Conservation (phyloP, 1,140 invertebrate species). For the Oreohelix idahoensis region DNA sequence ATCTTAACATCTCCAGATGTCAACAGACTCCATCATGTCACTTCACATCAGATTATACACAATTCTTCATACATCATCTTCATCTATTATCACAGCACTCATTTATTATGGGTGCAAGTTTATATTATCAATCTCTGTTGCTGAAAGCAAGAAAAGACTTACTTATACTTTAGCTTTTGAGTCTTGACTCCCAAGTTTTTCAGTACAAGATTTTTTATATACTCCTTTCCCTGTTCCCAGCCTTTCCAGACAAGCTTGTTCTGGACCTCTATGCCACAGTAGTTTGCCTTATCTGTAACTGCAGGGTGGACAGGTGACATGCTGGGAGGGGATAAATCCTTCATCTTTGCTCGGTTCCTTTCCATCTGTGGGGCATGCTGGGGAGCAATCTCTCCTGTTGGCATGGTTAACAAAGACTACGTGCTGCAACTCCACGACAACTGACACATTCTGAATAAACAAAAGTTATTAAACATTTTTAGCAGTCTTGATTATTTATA, state of each 20-base stretch:
- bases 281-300: slow-evolving; percentile 41
- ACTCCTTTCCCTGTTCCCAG: slow-evolving; percentile 72
- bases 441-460: no score
- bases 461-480: no score
- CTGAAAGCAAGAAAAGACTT: slow-evolving; percentile 36
- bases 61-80: no score
- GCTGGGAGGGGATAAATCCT: slow-evolving; percentile 3
- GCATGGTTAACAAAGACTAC: slow-evolving; percentile 33
- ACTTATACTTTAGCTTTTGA: slow-evolving; percentile 72
- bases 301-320: slow-evolving; percentile 26
- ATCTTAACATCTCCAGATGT: no score
- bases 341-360: slow-evolving; percentile 19
- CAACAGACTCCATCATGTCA: no score
- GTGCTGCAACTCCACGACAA: no score
- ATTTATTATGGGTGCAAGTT: no score
- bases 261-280: slow-evolving; percentile 69
- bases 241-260: slow-evolving; percentile 66
- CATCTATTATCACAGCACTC: no score
- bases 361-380: slow-evolving; percentile 22
- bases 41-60: no score
- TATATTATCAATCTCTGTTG: no score
- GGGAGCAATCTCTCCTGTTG: slow-evolving; percentile 39
- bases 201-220: slow-evolving; percentile 70
- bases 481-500: no score
- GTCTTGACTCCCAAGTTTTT: slow-evolving; percentile 72